A percentile compares a stretch with the other conserved stretches of the same genome.
These are phyloP conservation scores for Mizuhopecten yessoensis DNA, from an alignment of 1,140 invertebrate species.

Conservation along the genomic window DNA sequence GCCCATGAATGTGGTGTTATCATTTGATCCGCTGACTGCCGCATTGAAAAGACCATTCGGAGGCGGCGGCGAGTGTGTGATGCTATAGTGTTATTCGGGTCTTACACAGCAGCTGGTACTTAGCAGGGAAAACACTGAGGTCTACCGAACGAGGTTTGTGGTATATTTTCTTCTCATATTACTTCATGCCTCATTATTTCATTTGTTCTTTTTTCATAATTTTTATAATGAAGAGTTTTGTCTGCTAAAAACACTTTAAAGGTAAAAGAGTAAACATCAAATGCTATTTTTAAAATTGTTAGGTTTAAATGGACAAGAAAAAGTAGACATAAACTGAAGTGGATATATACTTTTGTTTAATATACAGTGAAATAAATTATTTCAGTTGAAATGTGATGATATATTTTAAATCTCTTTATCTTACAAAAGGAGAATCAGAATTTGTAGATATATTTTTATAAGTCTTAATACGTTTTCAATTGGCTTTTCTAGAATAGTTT, in stretches of 20 bases:
- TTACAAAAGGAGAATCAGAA: background rate
- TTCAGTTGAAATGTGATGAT: background rate
- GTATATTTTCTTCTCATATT: background rate
- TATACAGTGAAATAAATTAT: background rate
- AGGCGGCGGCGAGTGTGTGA: constrained; percentile 1
- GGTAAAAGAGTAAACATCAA: no score
- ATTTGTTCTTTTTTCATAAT: background rate
- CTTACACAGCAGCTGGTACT: background rate
- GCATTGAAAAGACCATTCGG: constrained; percentile 9
- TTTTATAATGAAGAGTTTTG: background rate
- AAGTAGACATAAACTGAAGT: background rate
- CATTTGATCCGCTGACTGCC: constrained; percentile 9
- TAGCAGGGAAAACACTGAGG: constrained; percentile 23
- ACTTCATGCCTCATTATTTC: background rate
- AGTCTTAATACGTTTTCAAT: background rate
- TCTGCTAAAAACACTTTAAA: background rate
- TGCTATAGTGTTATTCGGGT: constrained; percentile 6
- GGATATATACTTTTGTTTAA: no score
- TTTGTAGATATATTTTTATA: background rate
- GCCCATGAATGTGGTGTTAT: constrained; percentile 6
- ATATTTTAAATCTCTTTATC: background rate
- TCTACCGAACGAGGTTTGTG: constrained; percentile 31
- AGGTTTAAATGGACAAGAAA: background rate
- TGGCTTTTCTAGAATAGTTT: background rate
- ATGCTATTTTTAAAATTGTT: background rate